Evolutionary conservation across 2,888 invertebrate genomes (phyloP).

Genomic region (Harpalus rubripes): DNA sequence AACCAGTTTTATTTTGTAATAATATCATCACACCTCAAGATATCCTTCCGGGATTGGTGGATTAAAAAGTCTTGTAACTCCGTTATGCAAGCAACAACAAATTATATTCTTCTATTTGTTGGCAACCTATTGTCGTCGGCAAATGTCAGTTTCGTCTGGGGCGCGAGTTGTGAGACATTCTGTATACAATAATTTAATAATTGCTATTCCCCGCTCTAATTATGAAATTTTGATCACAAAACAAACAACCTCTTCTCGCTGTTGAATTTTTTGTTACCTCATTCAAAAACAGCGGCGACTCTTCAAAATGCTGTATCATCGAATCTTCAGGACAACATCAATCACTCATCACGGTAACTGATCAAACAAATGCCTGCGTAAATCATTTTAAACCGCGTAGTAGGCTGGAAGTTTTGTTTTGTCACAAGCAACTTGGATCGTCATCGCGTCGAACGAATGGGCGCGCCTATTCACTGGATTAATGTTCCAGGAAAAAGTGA

Average conservation of each 20-base stretch:
- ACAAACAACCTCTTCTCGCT: not conserved
- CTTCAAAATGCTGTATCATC: slow-evolving; percentile 41
- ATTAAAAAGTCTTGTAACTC: too few relatives aligned
- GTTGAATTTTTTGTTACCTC: not conserved
- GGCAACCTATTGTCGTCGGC: too few relatives aligned
- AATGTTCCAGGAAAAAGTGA: slow-evolving; percentile 1
- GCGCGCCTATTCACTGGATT: slow-evolving; percentile 8
- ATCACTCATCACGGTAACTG: slow-evolving; percentile 18
- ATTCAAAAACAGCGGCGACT: not conserved
- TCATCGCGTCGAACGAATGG: not conserved
- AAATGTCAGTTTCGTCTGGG: too few relatives aligned
- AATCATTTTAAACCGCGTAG: slow-evolving; percentile 22
- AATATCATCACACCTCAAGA: too few relatives aligned
- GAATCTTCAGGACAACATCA: slow-evolving; percentile 17
- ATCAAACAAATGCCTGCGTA: slow-evolving; percentile 40
- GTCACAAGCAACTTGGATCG: slow-evolving; percentile 24
- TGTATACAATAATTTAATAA: too few relatives aligned
- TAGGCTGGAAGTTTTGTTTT: slow-evolving; percentile 40
- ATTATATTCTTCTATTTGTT: too few relatives aligned
- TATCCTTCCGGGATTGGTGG: too few relatives aligned
- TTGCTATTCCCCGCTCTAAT: too few relatives aligned
- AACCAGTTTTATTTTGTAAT: too few relatives aligned
- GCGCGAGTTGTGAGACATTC: too few relatives aligned
- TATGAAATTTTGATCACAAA: too few relatives aligned
- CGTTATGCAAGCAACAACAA: too few relatives aligned